Evolutionary conservation across 53 echinoderm and acorn worm species (phyloP).

Genomic region (Astropecten irregularis): DNA sequence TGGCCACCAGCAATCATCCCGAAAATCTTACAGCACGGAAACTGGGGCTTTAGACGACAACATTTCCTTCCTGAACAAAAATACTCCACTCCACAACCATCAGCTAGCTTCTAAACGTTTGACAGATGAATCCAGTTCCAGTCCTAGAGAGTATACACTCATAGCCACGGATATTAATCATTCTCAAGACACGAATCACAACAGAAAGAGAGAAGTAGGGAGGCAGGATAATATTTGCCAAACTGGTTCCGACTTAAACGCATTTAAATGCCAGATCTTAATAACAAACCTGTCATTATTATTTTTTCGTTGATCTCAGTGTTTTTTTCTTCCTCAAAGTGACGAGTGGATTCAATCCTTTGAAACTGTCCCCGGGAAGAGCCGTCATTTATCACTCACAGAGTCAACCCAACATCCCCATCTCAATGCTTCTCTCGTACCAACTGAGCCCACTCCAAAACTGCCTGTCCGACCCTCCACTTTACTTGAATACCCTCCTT

Average conservation of each 20-base stretch:
- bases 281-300: background rate
- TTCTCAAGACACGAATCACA: background rate
- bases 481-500: too few relatives aligned
- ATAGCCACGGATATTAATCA: background rate
- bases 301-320: background rate
- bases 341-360: background rate
- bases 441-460: background rate
- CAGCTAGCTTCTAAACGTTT: too few relatives aligned
- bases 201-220: too few relatives aligned
- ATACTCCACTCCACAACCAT: too few relatives aligned
- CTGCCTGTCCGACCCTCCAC: background rate
- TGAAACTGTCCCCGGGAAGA: slow-evolving; percentile 7
- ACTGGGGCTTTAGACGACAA: too few relatives aligned
- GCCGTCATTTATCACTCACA: slow-evolving; percentile 15
- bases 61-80: too few relatives aligned
- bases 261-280: slow-evolving; percentile 1
- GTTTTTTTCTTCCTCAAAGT: background rate
- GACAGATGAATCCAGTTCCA: too few relatives aligned
- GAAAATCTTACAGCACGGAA: too few relatives aligned
- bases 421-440: slow-evolving; percentile 8
- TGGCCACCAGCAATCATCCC: too few relatives aligned
- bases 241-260: background rate
- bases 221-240: background rate
- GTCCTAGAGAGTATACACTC: too few relatives aligned
- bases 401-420: slow-evolving; percentile 38